phyloP scores from a whole-genome alignment of 1,140 invertebrate genomes.

The Helicoverpa zea region DNA sequence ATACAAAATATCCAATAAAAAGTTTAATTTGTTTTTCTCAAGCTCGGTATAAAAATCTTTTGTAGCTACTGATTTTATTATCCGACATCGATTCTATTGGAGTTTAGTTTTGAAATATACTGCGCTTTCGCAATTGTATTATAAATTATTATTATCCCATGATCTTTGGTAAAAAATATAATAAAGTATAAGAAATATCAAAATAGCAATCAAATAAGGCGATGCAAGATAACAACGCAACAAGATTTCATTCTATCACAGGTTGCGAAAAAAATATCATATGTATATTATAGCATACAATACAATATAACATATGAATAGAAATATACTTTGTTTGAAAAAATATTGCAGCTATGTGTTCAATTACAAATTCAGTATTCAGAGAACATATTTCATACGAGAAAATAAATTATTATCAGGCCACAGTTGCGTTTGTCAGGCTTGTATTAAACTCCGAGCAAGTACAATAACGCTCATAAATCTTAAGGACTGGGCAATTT shows the following conservation, averaged over 20 bases:
- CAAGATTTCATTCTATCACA: background rate
- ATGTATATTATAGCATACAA: background rate
- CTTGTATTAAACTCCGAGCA: too few relatives aligned
- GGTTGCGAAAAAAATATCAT: background rate
- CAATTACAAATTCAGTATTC: background rate
- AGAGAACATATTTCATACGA: background rate
- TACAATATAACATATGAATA: background rate
- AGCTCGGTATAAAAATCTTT: background rate
- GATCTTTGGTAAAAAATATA: background rate
- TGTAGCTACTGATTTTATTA: background rate
- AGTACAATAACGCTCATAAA: too few relatives aligned
- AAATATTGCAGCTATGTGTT: constrained; percentile 3
- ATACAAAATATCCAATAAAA: background rate
- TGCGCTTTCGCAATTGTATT: background rate
- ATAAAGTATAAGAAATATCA: background rate
- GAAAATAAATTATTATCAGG: too few relatives aligned
- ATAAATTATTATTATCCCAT: background rate
- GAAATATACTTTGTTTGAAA: background rate
- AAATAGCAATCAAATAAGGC: background rate
- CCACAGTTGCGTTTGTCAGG: too few relatives aligned
- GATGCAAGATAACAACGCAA: background rate
- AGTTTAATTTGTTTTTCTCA: constrained; percentile 2
- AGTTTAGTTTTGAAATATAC: background rate
- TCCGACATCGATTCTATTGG: background rate
- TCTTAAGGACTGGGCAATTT: too few relatives aligned